A percentile compares a stretch with the other conserved stretches of the same genome.
Evolutionary conservation across 2,113 vertebrate species (phyloP).

Genomic region (Falco punctatus): DNA sequence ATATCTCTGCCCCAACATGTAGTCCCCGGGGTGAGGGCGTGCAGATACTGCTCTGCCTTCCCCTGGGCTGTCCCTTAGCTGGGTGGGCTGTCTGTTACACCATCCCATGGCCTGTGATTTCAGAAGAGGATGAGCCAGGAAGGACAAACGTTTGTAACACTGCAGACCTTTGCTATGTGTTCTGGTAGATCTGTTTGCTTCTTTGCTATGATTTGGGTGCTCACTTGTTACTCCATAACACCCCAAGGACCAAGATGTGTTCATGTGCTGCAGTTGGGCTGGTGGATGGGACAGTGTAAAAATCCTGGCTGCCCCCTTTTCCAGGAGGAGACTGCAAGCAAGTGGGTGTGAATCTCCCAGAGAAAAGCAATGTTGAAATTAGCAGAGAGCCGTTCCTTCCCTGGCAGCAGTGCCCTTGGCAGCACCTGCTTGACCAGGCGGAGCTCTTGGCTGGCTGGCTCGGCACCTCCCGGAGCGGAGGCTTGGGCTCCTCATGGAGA

Average conservation of each 20-base stretch:
- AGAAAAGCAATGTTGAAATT: background rate
- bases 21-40: too few species aligned
- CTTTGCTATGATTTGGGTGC: too few species aligned
- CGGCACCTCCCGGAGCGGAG: accelerated
- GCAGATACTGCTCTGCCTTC: background rate
- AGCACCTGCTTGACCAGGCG: background rate
- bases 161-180: background rate
- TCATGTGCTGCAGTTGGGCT: background rate
- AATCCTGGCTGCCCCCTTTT: background rate
- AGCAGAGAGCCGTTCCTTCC: background rate
- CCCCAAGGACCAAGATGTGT: background rate
- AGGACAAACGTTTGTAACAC: background rate
- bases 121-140: background rate
- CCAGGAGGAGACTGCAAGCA: background rate
- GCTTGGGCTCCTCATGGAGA: accelerated
- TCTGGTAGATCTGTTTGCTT: background rate
- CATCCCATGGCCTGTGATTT: background rate
- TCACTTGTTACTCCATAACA: background rate
- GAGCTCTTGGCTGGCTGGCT: background rate
- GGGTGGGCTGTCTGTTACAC: background rate
- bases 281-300: background rate
- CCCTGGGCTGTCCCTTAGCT: accelerated
- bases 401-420: background rate
- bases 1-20: background rate
- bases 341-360: background rate